Evolutionary conservation across 1,140 invertebrate species (phyloP).

Genomic region (Papilio machaon): DNA sequence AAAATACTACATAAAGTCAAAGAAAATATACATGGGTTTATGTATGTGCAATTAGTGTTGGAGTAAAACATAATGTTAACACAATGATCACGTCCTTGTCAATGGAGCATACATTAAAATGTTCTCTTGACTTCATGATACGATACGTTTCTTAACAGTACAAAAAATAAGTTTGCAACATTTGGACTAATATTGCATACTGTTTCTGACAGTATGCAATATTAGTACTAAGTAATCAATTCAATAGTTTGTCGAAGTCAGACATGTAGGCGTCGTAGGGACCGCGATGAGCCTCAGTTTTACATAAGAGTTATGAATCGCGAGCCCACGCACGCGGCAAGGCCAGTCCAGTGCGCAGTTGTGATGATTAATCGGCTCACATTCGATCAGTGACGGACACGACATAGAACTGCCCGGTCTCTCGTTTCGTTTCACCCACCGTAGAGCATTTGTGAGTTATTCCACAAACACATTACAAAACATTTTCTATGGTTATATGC

Average conservation of each 20-base stretch:
- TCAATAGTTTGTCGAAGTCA: constrained; percentile 11
- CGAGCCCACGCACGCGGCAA: constrained; percentile 72
- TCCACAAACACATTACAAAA: constrained; percentile 29
- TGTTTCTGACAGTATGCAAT: background rate
- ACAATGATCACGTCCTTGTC: no score
- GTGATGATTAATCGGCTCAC: constrained; percentile 76
- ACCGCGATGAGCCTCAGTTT: constrained; percentile 61
- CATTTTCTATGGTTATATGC: constrained; percentile 24
- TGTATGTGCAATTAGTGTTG: constrained; percentile 7
- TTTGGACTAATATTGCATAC: no score
- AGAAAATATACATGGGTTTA: background rate
- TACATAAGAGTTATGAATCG: constrained; percentile 69
- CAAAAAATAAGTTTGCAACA: background rate
- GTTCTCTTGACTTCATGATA: no score
- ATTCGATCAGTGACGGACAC: constrained; percentile 74
- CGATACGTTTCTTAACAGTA: background rate
- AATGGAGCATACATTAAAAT: no score
- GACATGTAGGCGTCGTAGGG: constrained; percentile 47
- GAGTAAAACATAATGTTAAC: background rate
- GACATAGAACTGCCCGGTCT: constrained; percentile 54
- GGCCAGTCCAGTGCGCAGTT: constrained; percentile 76
- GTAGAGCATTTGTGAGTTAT: constrained; percentile 38
- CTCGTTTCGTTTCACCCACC: constrained; percentile 42
- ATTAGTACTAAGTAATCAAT: constrained; percentile 10
- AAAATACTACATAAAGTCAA: background rate